Evolutionary conservation across 2,113 vertebrate genomes (phyloP).

Genomic region (Dasyprocta punctata): DNA sequence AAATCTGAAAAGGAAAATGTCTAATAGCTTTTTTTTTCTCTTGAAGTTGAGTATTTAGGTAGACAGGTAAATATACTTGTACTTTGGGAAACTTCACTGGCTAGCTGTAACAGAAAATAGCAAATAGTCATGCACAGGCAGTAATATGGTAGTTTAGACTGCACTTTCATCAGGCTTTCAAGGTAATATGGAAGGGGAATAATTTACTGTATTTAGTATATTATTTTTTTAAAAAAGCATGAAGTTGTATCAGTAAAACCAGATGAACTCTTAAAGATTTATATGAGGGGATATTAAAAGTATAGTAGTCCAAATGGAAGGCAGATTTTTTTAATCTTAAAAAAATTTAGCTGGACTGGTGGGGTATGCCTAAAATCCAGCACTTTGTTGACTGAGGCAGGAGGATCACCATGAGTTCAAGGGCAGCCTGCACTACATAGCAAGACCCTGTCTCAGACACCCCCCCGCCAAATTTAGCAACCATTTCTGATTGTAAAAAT

Average conservation of each 20-base stretch:
- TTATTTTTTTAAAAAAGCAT: slow-evolving; percentile 12
- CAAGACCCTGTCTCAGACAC: not conserved
- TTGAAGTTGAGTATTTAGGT: slow-evolving; percentile 11
- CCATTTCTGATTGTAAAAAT: slow-evolving; percentile 34
- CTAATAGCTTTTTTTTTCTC: slow-evolving; percentile 42
- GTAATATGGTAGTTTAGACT: not conserved
- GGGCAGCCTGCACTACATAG: not conserved
- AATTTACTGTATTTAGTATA: slow-evolving; percentile 30
- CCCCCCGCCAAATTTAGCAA: not conserved
- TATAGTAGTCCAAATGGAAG: not conserved
- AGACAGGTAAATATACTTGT: not conserved
- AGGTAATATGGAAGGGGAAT: not conserved
- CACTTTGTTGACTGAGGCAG: not conserved
- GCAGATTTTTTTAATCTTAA: slow-evolving; percentile 53
- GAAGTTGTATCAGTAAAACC: slow-evolving; percentile 10
- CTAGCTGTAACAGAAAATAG: not conserved
- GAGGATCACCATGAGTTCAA: not conserved
- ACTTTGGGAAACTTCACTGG: not conserved
- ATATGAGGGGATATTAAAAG: not conserved
- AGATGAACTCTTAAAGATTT: slow-evolving; percentile 12
- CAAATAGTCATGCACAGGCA: not conserved
- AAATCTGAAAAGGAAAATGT: slow-evolving; percentile 30
- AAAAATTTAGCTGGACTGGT: not conserved
- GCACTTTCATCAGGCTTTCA: not conserved
- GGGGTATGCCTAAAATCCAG: not conserved